These are phyloP conservation scores for Spilosoma lubricipeda DNA, from an alignment of 2,888 invertebrate genomes.

Conservation along the genomic window DNA sequence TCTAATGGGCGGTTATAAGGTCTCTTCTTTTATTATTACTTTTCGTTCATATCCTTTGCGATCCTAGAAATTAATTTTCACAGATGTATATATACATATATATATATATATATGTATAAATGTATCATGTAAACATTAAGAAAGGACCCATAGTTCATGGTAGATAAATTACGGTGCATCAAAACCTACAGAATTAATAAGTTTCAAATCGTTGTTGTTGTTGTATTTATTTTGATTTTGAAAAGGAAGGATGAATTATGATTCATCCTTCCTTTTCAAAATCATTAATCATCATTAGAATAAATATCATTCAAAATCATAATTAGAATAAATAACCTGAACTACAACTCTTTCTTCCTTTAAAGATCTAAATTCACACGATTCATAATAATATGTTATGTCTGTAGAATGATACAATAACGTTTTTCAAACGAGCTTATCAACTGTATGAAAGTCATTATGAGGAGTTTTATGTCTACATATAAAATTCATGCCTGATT, in stretches of 20 bases:
- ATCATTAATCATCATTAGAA: too few relatives aligned
- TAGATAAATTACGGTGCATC: too few relatives aligned
- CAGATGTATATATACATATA: neutral
- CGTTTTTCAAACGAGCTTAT: neutral
- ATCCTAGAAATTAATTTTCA: conserved; percentile 27
- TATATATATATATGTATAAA: too few relatives aligned
- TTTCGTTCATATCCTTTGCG: conserved; percentile 28
- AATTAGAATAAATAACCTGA: too few relatives aligned
- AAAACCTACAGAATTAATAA: neutral
- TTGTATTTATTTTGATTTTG: neutral
- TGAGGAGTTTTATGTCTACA: neutral
- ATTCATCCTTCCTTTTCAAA: too few relatives aligned
- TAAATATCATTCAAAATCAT: too few relatives aligned
- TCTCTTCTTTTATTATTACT: conserved; percentile 31
- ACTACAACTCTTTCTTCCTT: too few relatives aligned
- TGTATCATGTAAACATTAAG: too few relatives aligned
- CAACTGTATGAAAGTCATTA: neutral
- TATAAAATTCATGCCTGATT: neutral
- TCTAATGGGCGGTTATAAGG: conserved; percentile 29
- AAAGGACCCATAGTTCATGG: neutral
- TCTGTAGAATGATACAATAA: neutral
- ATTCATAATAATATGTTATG: neutral
- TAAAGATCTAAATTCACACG: neutral
- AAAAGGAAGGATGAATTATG: neutral
- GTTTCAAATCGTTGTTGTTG: neutral